Percentiles rank a stretch among this genome's conserved stretches.
phyloP scores from a whole-genome alignment of 2,113 vertebrate genomes.

The Emydocephalus ijimae region DNA sequence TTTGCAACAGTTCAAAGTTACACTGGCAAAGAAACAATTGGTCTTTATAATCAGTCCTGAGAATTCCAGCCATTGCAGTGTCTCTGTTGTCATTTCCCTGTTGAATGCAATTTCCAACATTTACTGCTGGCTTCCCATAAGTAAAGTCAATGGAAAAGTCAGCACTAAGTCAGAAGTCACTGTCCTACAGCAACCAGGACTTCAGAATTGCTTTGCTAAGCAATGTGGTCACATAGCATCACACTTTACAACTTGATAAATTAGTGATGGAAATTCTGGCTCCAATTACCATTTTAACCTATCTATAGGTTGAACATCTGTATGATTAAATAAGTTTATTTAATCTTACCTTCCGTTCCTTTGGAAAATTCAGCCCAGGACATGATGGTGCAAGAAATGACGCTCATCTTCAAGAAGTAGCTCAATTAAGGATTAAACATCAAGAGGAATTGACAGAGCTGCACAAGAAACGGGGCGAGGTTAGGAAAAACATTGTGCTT shows the following conservation, averaged over 20 bases:
- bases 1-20: background rate
- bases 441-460: conserved; percentile 95
- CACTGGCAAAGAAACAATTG: background rate
- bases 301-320: background rate
- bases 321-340: background rate
- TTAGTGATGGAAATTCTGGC: background rate
- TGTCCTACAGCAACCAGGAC: background rate
- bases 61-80: background rate
- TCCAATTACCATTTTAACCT: background rate
- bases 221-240: background rate
- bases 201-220: background rate
- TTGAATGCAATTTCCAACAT: background rate
- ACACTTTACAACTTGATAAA: background rate
- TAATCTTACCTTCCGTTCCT: background rate
- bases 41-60: background rate
- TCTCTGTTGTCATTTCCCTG: background rate
- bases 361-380: conserved; percentile 68
- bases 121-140: background rate
- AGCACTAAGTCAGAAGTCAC: background rate
- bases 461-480: conserved; percentile 97
- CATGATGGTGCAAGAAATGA: conserved; percentile 78
- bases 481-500: conserved; percentile 46
- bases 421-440: conserved; percentile 89
- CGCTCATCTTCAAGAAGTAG: conserved; percentile 86
- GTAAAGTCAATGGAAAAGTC: background rate